These are phyloP conservation scores for Oryctolagus cuniculus DNA, from an alignment of 2,113 vertebrate species.

Conservation along the genomic window DNA sequence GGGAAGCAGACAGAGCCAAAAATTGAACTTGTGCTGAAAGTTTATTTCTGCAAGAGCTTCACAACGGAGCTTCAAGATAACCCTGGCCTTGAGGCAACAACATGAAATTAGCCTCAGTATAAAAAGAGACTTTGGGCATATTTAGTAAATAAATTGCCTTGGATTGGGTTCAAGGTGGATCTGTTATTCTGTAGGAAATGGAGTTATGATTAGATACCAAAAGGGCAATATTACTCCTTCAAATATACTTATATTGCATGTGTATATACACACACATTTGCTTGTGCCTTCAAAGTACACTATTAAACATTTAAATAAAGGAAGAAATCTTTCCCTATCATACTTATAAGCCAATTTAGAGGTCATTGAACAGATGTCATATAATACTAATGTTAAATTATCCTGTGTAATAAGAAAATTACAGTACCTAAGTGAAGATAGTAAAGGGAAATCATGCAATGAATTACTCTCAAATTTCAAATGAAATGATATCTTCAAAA, in stretches of 20 bases:
- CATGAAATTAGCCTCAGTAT: not conserved
- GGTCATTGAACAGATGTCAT: constrained; percentile 67
- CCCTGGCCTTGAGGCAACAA: not conserved
- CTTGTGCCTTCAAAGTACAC: constrained; percentile 58
- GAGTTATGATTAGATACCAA: not conserved
- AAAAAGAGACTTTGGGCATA: constrained; percentile 34
- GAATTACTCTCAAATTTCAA: constrained; percentile 76
- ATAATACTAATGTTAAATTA: constrained; percentile 79
- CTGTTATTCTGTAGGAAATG: not conserved
- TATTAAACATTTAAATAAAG: constrained; percentile 73
- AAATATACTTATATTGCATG: not conserved
- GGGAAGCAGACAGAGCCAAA: not conserved
- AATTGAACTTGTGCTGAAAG: not conserved
- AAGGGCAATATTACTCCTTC: not conserved
- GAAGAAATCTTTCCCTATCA: constrained; percentile 40
- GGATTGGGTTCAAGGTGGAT: not conserved
- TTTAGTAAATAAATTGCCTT: constrained; percentile 51
- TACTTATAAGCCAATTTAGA: constrained; percentile 73
- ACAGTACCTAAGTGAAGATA: constrained; percentile 73
- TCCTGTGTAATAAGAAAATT: constrained; percentile 64
- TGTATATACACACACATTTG: not conserved
- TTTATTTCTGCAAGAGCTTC: not conserved
- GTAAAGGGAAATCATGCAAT: constrained; percentile 69
- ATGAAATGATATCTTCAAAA: constrained; percentile 68
- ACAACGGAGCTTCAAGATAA: not conserved